A percentile compares a stretch with the other conserved stretches of the same genome.
Evolutionary conservation across 2,797 vertebrate species (phyloP).

Genomic region (Sebastes jordani): DNA sequence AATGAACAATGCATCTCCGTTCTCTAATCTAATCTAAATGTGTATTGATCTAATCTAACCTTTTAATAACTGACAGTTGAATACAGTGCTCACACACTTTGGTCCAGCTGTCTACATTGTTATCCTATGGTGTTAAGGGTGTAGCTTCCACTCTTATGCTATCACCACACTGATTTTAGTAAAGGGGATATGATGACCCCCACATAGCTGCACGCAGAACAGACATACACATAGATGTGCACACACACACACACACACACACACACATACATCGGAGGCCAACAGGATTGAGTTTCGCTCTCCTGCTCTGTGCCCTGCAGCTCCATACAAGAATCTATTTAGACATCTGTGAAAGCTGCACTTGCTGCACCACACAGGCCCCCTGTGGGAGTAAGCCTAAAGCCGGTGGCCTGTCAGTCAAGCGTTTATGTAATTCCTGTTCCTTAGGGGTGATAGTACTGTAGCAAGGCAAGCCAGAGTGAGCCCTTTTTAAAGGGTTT

Average conservation of each 20-base stretch:
- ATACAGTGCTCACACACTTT: constrained; percentile 5
- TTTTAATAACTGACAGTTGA: constrained; percentile 35
- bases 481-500: constrained; percentile 1
- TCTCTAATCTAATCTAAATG: not conserved
- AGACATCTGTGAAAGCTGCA: constrained; percentile 59
- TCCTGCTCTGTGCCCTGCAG: constrained; percentile 33
- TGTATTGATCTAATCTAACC: constrained; percentile 5
- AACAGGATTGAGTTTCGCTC: constrained; percentile 56
- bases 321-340: constrained; percentile 53
- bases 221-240: not conserved
- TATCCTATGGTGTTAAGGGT: constrained; percentile 15
- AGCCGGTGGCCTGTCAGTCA: constrained; percentile 47
- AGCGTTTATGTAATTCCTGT: constrained; percentile 26
- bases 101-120: constrained; percentile 38
- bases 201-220: constrained; percentile 21
- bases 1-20: not conserved
- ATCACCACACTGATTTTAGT: constrained; percentile 32
- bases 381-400: constrained; percentile 39
- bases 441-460: not conserved
- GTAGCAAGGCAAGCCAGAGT: not conserved
- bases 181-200: constrained; percentile 44
- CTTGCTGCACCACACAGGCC: constrained; percentile 23
- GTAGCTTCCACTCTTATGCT: constrained; percentile 27
- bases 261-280: constrained; percentile 18
- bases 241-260: not conserved